Evolutionary conservation across 2,888 invertebrate genomes (phyloP), one percentile per base, ranked within the genome.

Genomic region (Ephialtes manifestator): DNA sequence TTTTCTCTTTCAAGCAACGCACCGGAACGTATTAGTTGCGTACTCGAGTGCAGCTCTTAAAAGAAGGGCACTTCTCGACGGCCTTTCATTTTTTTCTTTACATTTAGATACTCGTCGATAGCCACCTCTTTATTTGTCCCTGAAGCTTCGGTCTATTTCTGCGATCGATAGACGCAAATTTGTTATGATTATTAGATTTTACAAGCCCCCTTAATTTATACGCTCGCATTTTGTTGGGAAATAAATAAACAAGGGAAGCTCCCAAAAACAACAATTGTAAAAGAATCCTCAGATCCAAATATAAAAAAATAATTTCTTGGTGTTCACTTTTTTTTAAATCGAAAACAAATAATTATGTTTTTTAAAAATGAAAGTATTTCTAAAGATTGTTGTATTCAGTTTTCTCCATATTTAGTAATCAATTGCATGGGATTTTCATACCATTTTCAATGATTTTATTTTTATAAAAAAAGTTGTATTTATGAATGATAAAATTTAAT

Each of bases 21-120:
- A 46, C 46, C 60, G 74, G 68, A 53, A 68, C 51, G 28, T 68
- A 31, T 58, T 72, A 31, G 65, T 55, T 78, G 74, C 78, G 74
- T 78, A 68, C 72, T 78, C 74, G 74, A 83, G 83, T 83, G 78
- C 48, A 60, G 68, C 83, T 68, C 83, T 83, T 39, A 74, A 74
- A 74, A 60, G 68, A 78, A 78, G 74, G 31, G 68, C 39, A 78
- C 78, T 78, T 53, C 60, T 53, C 70, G 72, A 78, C 68, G 51
- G 24, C 60, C 68, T 78, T 79, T 78, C 51, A 68, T 72, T 55
- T 48, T 68, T 43, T 43, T 43, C 63, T 46, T 67, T 67, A 8
- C 10, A 39, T 43, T 20, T 8, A 63, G 10, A 39, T 8, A 35
- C 63, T 81, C 63, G 63, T 60, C 68, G 20, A 65, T 43, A 39